Conservation (phyloP, 2,888 invertebrate genomes). For the Eudasyphora cyanicolor region DNA sequence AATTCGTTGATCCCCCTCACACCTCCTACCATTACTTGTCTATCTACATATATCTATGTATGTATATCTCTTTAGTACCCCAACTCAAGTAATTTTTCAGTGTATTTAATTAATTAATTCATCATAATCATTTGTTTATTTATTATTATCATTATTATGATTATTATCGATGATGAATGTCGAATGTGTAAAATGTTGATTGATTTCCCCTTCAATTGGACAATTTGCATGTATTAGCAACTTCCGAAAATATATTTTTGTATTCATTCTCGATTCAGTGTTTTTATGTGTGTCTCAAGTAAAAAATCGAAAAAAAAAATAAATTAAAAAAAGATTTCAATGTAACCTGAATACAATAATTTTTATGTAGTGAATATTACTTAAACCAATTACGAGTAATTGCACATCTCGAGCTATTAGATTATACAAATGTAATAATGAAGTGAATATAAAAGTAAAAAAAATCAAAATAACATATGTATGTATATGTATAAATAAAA, state of each 20-base stretch:
- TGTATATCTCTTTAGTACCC: too few relatives aligned
- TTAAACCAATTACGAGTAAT: slow-evolving; percentile 26
- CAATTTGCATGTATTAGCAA: too few relatives aligned
- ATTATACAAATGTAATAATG: slow-evolving; percentile 50
- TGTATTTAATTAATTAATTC: background rate
- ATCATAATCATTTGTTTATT: background rate
- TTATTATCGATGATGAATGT: background rate
- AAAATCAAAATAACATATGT: background rate
- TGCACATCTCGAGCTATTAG: slow-evolving; percentile 32
- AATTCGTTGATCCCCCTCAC: background rate
- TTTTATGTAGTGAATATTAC: slow-evolving; percentile 53
- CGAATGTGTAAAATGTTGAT: slow-evolving; percentile 3
- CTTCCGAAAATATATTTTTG: too few relatives aligned
- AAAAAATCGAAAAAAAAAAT: background rate
- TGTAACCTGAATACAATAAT: slow-evolving; percentile 63
- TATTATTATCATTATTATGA: background rate
- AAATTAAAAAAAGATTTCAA: slow-evolving; percentile 10
- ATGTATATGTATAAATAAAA: slow-evolving; percentile 28
- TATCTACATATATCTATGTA: too few relatives aligned
- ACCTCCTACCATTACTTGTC: too few relatives aligned
- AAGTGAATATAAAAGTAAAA: background rate
- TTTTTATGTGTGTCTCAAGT: background rate
- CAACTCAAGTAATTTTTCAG: background rate
- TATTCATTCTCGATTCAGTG: background rate
- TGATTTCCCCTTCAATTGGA: background rate